Base-by-base conservation (phyloP, 2,113 vertebrate species). In the Cathartes aura region DNA sequence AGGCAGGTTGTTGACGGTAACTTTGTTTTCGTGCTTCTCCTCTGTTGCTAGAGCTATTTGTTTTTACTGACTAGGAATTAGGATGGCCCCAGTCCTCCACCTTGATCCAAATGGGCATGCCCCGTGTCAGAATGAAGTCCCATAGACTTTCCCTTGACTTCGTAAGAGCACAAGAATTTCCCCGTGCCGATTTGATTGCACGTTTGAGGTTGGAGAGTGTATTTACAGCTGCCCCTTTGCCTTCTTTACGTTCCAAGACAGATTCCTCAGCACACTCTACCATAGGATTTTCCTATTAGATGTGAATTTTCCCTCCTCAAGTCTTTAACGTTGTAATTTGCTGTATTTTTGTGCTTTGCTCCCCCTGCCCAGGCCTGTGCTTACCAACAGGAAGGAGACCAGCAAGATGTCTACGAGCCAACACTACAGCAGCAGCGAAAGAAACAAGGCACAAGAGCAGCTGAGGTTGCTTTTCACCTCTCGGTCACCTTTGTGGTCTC, bases 401-500 rank as follows among this genome's bases (percentile, higher is more conserved):
- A 88, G 43, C 45, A 27, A 43, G 67, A 30, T 16, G 6, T 53
- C 62, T 50, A 40, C 0, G 1, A 88, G 62, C 52, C 73, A 71
- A 34, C 0, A 1, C 29, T 55, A 24, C 56, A 50, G 71, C 66
- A 64, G 78, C 47, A 60, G 55, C 3, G 0, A 74, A 60, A 79
- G 90, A 6, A 74, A 5, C 38, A 11, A 68, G 5, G 14, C 34
- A 58, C 2, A 15, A 55, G 86, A 82, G 59, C 16, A 18, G 53
- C 26, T 0, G 63, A 80, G 16, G 4, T 64, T 71, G 82, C 45
- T 91, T 42, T 74, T 95, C 81, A 95, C 80, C 94, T 68, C 48
- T 89, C 60, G 2, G 56, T 95, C 93, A 89, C 91, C 91, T 94
- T 22, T 92, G 89, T 71, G 94, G 93, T 91, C 91, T 94, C 83